Percentiles rank a stretch among this genome's conserved stretches.
Conservation (phyloP, 2,113 vertebrate genomes). For the Calonectris borealis region DNA sequence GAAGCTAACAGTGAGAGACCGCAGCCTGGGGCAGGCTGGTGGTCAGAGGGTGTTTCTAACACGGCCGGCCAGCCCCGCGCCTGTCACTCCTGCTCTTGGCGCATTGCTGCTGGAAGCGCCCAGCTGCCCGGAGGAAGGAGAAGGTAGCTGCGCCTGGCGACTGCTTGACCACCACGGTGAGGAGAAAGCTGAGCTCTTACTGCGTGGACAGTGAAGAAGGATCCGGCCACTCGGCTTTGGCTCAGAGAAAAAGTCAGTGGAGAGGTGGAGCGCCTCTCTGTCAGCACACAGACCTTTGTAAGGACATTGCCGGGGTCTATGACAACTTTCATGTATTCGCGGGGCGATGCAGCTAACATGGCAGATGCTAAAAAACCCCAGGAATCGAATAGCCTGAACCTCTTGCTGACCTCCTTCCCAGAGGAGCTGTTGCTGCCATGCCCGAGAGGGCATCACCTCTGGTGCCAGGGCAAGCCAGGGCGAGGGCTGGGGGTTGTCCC, state of each 20-base stretch:
- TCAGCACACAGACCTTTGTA: background rate
- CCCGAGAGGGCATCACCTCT: fast-evolving
- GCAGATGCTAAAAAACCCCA: background rate
- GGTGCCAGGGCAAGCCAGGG: background rate
- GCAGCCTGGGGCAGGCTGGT: background rate
- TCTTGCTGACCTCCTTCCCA: background rate
- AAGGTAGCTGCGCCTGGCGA: fast-evolving
- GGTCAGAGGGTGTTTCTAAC: background rate
- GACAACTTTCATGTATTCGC: background rate
- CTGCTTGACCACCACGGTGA: background rate
- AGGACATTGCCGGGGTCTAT: fast-evolving
- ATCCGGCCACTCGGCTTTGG: background rate
- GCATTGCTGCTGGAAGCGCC: background rate
- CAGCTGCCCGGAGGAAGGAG: background rate
- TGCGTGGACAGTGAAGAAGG: fast-evolving
- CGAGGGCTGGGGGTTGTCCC: background rate
- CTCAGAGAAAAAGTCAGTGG: background rate
- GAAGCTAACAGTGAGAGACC: background rate
- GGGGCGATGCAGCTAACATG: background rate
- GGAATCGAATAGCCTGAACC: background rate
- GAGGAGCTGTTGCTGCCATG: background rate
- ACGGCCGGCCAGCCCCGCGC: fast-evolving
- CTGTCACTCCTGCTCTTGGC: fast-evolving
- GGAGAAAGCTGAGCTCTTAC: background rate
- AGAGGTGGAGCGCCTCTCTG: background rate